Base-by-base conservation (phyloP, 2,113 vertebrate genomes). In the Varanus komodoensis region DNA sequence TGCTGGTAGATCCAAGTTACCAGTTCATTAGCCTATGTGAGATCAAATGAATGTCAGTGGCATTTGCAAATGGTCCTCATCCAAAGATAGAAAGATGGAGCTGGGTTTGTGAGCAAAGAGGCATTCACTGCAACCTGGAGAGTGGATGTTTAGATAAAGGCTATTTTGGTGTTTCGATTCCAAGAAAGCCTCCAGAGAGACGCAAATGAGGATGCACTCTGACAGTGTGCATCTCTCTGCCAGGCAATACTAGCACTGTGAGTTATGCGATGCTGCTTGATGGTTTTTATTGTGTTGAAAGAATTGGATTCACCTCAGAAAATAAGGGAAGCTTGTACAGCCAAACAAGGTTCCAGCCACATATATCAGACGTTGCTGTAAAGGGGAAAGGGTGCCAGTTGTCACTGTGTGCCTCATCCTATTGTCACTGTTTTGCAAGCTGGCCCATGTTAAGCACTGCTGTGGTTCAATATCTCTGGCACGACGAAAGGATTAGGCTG, bases 191-290 rank as follows among this genome's bases (percentile, higher is more conserved):
- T 90, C 50, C 82, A 87, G 82, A 88, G 91, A 96, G 94, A 90
- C 19, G 83, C 89, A 92, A 91, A 93, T 93, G 57, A 95, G 92
- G 77, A 71, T 54, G 84, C 75, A 34, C 34, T 89, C 87, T 87
- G 32, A 80, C 17, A 92, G 86, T 92, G 74, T 79, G 14, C 85
- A 87, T 92, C 86, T 84, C 89, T 86, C 0, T 68, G 84, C 34
- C 57, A 87, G 11, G 68, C 83, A 64, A 7, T 90, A 71, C 61
- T 86, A 87, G 77, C 79, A 0, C 12, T 32, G 74, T 85, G 86
- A 91, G 83, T 94, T 94, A 71, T 91, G 17, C 83, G 82, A 80
- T 90, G 91, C 95, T 88, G 95, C 95, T 92, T 96, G 90, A 93
- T 94, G 90, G 91, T 67, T 86, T 52, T 25, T 71, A 6, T 54